Evolutionary conservation across 2,888 invertebrate genomes (phyloP).

Genomic region (Meteorus colon): DNA sequence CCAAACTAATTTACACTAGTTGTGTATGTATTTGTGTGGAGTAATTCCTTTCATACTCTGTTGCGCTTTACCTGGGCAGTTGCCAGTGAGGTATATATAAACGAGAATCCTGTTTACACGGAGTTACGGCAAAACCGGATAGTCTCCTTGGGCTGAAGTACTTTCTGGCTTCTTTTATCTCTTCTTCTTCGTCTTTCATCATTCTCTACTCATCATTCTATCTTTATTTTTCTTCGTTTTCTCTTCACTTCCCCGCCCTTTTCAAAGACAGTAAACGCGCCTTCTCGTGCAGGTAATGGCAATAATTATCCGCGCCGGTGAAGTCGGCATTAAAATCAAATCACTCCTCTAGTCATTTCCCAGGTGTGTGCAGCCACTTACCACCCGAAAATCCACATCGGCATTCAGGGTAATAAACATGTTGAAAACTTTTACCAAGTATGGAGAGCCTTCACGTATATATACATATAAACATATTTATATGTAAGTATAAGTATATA

Average conservation of each 20-base stretch:
- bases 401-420: slow-evolving; percentile 42
- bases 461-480: neutral
- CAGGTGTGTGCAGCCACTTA: slow-evolving; percentile 38
- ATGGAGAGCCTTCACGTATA: slow-evolving; percentile 16
- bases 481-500: slow-evolving; percentile 5
- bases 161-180: slow-evolving; percentile 50
- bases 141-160: slow-evolving; percentile 44
- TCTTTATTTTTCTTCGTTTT: slow-evolving; percentile 37
- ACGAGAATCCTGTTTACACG: slow-evolving; percentile 65
- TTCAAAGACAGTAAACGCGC: slow-evolving; percentile 63
- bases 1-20: neutral
- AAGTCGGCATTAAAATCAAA: slow-evolving; percentile 68
- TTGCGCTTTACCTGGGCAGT: slow-evolving; percentile 54
- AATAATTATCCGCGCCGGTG: slow-evolving; percentile 66
- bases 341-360: slow-evolving; percentile 52
- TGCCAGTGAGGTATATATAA: slow-evolving; percentile 52
- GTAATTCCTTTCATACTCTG: slow-evolving; percentile 51
- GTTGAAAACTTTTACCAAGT: slow-evolving; percentile 35
- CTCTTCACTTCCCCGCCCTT: slow-evolving; percentile 32
- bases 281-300: slow-evolving; percentile 68
- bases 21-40: neutral
- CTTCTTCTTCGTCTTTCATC: slow-evolving; percentile 32
- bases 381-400: slow-evolving; percentile 38
- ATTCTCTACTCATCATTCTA: slow-evolving; percentile 26
- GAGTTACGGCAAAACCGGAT: slow-evolving; percentile 61